These are phyloP conservation scores for Pangasianodon hypophthalmus DNA, from an alignment of 2,113 vertebrate species.

Conservation along the genomic window DNA sequence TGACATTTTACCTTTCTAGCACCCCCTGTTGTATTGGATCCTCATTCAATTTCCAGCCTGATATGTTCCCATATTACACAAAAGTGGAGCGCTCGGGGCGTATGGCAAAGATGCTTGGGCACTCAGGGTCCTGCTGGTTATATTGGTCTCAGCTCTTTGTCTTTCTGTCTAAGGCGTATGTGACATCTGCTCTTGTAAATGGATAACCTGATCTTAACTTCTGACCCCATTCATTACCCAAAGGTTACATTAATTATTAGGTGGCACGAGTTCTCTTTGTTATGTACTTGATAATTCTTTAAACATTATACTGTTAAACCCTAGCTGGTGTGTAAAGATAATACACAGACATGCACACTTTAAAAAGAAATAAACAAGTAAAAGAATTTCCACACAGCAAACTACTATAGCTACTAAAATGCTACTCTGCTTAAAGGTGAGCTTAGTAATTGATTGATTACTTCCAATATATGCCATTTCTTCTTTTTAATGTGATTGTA, in stretches of 20 bases:
- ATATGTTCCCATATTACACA: conserved; percentile 17
- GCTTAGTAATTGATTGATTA: conserved; percentile 18
- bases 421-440: conserved; percentile 1
- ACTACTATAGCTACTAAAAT: neutral
- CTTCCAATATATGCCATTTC: neutral
- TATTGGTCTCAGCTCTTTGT: conserved; percentile 25
- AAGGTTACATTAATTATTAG: conserved; percentile 31
- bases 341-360: neutral
- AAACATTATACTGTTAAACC: neutral
- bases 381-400: neutral
- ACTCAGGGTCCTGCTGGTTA: conserved; percentile 34
- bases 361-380: neutral
- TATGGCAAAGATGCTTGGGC: neutral
- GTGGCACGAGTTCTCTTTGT: conserved; percentile 18
- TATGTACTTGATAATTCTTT: conserved; percentile 14
- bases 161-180: conserved; percentile 7
- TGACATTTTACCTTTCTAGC: conserved; percentile 33
- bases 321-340: neutral
- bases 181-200: conserved; percentile 53
- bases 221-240: conserved; percentile 40
- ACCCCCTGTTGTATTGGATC: neutral
- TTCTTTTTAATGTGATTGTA: neutral
- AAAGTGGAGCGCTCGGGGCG: neutral
- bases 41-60: conserved; percentile 35
- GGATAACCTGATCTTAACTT: conserved; percentile 22